Evolutionary conservation across 2,888 invertebrate genomes (phyloP), one percentile per base, ranked within the genome.

Genomic region (Taenaris catops): DNA sequence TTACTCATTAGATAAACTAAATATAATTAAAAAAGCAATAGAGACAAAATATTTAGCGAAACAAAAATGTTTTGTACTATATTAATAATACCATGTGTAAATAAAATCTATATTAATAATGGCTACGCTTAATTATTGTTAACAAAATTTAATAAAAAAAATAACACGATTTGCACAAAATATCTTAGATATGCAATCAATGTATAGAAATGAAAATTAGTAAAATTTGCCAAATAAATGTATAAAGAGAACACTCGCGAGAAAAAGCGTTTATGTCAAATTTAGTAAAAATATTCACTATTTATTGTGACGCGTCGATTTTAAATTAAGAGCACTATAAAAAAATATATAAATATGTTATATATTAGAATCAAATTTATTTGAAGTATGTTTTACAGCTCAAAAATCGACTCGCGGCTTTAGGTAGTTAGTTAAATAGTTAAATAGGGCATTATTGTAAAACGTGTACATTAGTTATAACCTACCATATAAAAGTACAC

Each of bases 21-120:
- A n/a, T n/a, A n/a, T n/a, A n/a, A n/a, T n/a, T n/a, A n/a, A n/a
- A n/a, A n/a, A n/a, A n/a, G n/a, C n/a, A n/a, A n/a, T n/a, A n/a
- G 69, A 68, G 73, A 60, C 60, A 59, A 73, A 70, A 70, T 67
- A 64, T 71, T 62, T 67, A 68, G 63, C 51, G 53, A 58, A 55
- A 29, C n/a, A 34, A 24, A 11, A 66, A 71, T 75, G 68, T 79
- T 80, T 80, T 79, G 72, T 80, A 79, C 62, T 60, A 69, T 54
- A 44, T 23, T 34, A 32, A 34, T 29, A 25, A 38, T 41, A 41
- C 33, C 38, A 29, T 38, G 39, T 49, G 45, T 49, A 46, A 43
- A 47, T 46, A 44, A 28, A 44, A 34, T 25, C 21, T 8, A 23
- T 8, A 19, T 42, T 48, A 56, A 55, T 71, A 55, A 53, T 36